Base-by-base conservation (phyloP, 2,113 vertebrate species). In the Abramis brama region DNA sequence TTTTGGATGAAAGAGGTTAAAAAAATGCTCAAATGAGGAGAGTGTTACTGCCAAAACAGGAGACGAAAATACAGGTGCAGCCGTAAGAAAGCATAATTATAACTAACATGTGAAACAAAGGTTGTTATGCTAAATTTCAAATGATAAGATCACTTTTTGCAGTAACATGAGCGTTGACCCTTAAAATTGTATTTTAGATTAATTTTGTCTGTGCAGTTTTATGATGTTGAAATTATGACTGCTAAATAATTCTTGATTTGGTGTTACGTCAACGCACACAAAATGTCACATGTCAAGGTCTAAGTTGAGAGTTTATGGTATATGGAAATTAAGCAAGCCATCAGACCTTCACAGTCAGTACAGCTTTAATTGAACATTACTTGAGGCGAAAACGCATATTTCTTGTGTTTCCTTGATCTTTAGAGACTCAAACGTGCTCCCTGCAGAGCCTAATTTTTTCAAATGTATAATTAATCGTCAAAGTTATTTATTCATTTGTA, bases 311-410 rank as follows among this genome's bases (percentile, higher is more conserved):
- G 87, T 83, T 87, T 57, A 59, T 70, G 82, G 86, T 87, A 87
- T 52, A 82, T 89, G 87, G 90, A 92, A 90, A 85, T 52, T 60
- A 70, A 71, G 78, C 90, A 90, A 91, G 90, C 91, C 88, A 82
- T 86, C 83, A 84, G 89, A 90, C 90, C 90, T 89, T 81, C 85
- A 88, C 89, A 92, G 92, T 89, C 88, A 71, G 91, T 90, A 92
- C 87, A 92, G 87, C 90, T 93, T 93, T 94, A 94, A 95, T 94
- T 94, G 93, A 92, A 93, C 93, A 94, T 94, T 93, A 95, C 93
- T 94, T 89, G 92, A 92, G 93, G 94, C 94, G 92, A 94, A 93
- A 94, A 94, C 91, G 93, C 91, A 90, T 93, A 93, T 93, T 94
- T 93, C 90, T 93, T 92, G 87, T 91, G 91, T 75, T 83, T 89